phyloP scores from a whole-genome alignment of 1,140 invertebrate genomes.

The Heliconius eleuchia region DNA sequence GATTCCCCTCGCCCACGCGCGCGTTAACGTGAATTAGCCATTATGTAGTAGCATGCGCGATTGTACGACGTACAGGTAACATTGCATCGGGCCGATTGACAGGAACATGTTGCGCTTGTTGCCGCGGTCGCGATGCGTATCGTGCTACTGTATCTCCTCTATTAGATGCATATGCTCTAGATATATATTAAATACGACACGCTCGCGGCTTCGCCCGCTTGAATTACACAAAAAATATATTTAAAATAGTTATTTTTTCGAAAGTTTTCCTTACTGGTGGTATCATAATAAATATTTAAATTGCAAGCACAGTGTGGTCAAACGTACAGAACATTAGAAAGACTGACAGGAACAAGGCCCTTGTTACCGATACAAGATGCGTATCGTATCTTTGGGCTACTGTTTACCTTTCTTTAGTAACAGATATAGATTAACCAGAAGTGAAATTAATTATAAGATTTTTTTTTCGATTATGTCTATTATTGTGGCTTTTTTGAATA shows the following conservation, averaged over 20 bases:
- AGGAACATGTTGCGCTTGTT: constrained; percentile 29
- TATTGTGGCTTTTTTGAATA: no score
- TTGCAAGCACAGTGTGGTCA: constrained; percentile 6
- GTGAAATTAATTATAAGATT: background rate
- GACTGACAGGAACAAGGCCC: constrained; percentile 60
- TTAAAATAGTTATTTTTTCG: background rate
- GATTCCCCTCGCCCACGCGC: constrained; percentile 34
- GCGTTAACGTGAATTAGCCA: constrained; percentile 34
- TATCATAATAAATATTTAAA: constrained; percentile 1
- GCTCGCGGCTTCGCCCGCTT: no score
- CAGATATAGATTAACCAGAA: constrained; percentile 44
- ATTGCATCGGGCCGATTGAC: constrained; percentile 30
- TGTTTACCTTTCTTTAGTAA: constrained; percentile 63
- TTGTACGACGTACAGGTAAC: constrained; percentile 23
- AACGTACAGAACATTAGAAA: constrained; percentile 23
- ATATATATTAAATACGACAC: background rate
- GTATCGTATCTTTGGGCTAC: constrained; percentile 71
- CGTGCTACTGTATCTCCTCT: background rate
- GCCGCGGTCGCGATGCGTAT: constrained; percentile 28
- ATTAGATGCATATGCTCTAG: background rate
- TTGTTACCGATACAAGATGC: constrained; percentile 71
- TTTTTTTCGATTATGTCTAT: background rate
- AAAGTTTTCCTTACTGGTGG: background rate
- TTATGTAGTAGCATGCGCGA: constrained; percentile 25
- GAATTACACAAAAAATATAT: background rate